These are phyloP conservation scores for Chrysolina haemoptera DNA, from an alignment of 2,888 invertebrate species.

Conservation along the genomic window DNA sequence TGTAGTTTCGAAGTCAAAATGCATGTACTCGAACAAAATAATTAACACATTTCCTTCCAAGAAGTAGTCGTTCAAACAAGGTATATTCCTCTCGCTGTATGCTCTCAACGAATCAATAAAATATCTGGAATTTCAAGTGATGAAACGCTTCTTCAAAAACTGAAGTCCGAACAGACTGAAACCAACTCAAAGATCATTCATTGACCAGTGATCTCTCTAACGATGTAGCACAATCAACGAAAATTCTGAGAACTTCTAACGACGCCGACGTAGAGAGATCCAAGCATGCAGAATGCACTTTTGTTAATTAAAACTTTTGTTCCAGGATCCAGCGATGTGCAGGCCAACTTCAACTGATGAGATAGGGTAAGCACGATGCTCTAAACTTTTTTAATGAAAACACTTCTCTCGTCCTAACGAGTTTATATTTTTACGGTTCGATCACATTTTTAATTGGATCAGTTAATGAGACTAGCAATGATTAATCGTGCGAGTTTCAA, in stretches of 20 bases:
- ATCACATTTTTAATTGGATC: neutral
- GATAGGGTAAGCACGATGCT: constrained; percentile 11
- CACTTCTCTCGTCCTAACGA: neutral
- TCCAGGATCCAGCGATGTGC: constrained; percentile 28
- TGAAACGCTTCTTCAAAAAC: neutral
- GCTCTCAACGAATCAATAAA: too few relatives aligned
- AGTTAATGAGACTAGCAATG: neutral
- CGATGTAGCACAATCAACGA: neutral
- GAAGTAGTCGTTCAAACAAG: too few relatives aligned
- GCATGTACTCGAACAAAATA: too few relatives aligned
- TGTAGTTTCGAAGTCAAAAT: too few relatives aligned
- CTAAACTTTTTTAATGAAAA: neutral
- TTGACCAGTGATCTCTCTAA: neutral
- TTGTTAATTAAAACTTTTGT: constrained; percentile 31
- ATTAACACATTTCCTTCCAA: too few relatives aligned
- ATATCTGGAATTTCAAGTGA: neutral
- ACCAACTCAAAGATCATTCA: neutral
- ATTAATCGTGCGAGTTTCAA: neutral
- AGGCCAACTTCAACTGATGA: constrained; percentile 4
- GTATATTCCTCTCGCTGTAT: too few relatives aligned
- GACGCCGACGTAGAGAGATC: neutral
- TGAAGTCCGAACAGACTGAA: neutral
- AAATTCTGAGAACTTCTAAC: neutral
- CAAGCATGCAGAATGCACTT: neutral
- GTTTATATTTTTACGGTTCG: neutral